A percentile compares a stretch with the other conserved stretches of the same genome.
Evolutionary conservation across 2,113 vertebrate species (phyloP).

Genomic region (Perccottus glenii): DNA sequence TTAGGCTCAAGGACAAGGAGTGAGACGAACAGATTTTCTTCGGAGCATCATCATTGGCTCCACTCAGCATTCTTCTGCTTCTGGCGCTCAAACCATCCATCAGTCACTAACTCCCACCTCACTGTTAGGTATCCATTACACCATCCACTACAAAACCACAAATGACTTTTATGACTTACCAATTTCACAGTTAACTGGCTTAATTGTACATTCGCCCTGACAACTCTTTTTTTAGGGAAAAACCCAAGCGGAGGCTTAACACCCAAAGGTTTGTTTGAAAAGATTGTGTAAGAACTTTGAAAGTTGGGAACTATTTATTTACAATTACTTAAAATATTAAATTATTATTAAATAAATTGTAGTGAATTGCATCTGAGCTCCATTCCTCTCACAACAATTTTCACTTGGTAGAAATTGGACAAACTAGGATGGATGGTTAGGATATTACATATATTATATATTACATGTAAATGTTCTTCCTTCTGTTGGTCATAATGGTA

Average conservation of each 20-base stretch:
- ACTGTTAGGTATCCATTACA: conserved; percentile 51
- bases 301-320: background rate
- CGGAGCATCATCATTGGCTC: conserved; percentile 46
- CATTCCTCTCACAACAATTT: no score
- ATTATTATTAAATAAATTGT: no score
- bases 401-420: no score
- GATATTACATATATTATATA: no score
- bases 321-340: no score
- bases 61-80: conserved; percentile 50
- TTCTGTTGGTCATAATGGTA: no score
- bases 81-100: conserved; percentile 24
- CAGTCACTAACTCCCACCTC: conserved; percentile 41
- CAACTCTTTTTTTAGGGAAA: conserved; percentile 5
- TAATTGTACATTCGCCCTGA: conserved; percentile 31
- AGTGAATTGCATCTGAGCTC: no score
- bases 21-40: conserved; percentile 52
- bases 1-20: conserved; percentile 25
- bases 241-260: conserved; percentile 11
- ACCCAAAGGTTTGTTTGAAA: background rate
- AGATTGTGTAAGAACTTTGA: conserved; percentile 11
- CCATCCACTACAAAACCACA: conserved; percentile 43
- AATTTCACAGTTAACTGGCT: conserved; percentile 43
- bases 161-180: conserved; percentile 60
- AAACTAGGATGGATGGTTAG: no score
- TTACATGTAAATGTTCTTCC: no score